phyloP scores from a whole-genome alignment of 2,113 vertebrate genomes.

The Microcebus murinus region DNA sequence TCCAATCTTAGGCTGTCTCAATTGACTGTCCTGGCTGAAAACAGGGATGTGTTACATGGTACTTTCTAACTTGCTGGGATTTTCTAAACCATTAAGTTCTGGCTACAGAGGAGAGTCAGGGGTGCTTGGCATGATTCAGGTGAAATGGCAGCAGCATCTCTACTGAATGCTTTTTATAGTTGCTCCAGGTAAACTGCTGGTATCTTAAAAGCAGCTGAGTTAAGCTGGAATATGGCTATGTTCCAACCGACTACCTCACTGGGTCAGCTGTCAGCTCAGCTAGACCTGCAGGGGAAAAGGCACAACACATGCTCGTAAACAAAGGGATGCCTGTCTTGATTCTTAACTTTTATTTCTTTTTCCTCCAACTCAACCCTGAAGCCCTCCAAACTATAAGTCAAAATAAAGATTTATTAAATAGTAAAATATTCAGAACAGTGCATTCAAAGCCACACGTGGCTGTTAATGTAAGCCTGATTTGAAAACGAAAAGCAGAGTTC shows the following conservation, averaged over 20 bases:
- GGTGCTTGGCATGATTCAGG: constrained; percentile 25
- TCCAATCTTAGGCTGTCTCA: neutral
- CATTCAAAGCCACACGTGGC: neutral
- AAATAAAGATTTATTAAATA: neutral
- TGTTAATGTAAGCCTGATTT: neutral
- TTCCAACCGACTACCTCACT: neutral
- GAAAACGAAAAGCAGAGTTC: neutral
- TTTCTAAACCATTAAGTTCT: constrained; percentile 69
- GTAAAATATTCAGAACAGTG: neutral
- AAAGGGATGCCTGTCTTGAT: neutral
- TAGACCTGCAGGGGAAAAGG: neutral
- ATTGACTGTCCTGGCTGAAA: neutral
- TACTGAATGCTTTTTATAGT: constrained; percentile 18
- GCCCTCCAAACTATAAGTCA: neutral
- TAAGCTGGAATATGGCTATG: neutral
- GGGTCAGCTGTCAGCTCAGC: fast-evolving
- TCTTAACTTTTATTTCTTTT: neutral
- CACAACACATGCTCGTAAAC: neutral
- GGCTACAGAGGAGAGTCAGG: neutral
- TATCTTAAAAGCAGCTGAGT: constrained; percentile 41
- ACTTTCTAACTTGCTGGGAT: neutral
- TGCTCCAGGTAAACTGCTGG: constrained; percentile 67
- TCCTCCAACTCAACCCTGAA: neutral
- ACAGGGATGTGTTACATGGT: neutral
- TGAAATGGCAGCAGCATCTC: neutral